A percentile compares a stretch with the other conserved stretches of the same genome.
Conservation (phyloP, 1,140 invertebrate species). For the Drosophila insularis region DNA sequence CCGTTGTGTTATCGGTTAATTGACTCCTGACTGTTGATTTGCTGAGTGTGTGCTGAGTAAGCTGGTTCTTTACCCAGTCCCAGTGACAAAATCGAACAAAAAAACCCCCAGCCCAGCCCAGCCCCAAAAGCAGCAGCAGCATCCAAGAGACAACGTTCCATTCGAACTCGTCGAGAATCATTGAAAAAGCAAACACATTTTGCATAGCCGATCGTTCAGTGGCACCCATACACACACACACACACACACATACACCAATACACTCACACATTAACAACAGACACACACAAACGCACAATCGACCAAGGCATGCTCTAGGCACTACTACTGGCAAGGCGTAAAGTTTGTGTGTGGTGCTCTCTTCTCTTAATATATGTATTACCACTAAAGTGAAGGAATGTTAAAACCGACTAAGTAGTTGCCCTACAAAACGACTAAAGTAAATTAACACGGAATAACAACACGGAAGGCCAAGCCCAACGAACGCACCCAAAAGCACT, state of each 20-base stretch:
- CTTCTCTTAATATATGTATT: not conserved
- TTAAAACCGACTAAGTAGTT: slow-evolving; percentile 5
- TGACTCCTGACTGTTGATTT: slow-evolving; percentile 1
- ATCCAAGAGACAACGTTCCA: not conserved
- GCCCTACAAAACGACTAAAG: not conserved
- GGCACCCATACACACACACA: slow-evolving; percentile 1
- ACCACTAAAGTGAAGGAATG: not conserved
- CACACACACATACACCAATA: not conserved
- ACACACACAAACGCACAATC: slow-evolving; percentile 3
- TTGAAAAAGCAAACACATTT: slow-evolving; percentile 6
- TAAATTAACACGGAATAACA: not conserved
- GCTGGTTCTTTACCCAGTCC: slow-evolving; percentile 5
- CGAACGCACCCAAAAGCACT: not conserved
- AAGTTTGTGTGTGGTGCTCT: slow-evolving; percentile 8
- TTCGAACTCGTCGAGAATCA: not conserved
- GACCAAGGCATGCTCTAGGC: slow-evolving; percentile 16
- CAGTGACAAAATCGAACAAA: not conserved
- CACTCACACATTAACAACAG: not conserved
- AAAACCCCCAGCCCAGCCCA: not conserved
- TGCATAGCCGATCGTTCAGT: not conserved
- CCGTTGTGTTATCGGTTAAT: not conserved
- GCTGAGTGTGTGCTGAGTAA: not conserved
- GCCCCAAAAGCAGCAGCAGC: slow-evolving; percentile 1
- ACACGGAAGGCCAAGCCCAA: slow-evolving; percentile 9
- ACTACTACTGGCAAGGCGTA: slow-evolving; percentile 4